Base-by-base conservation (phyloP, 1,140 invertebrate genomes). In the Papilio glaucus region DNA sequence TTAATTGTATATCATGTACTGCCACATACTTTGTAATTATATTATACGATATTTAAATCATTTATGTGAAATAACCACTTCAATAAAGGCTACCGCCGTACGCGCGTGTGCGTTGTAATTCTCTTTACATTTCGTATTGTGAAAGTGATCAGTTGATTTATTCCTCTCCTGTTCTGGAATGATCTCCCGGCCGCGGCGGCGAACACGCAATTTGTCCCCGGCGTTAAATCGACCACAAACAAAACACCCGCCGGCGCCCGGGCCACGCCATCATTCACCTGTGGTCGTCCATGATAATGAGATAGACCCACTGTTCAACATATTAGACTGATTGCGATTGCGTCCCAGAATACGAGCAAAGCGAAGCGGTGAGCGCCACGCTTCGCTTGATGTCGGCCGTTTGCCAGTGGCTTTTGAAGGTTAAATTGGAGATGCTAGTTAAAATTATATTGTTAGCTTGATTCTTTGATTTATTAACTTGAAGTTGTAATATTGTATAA, bases 221-320 rank as follows among this genome's bases (percentile, higher is more conserved):
- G 85, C 85, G 88, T 89, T 91, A 89, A 92, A 92, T 91, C 86
- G 88, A 91, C 90, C 90, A 84, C 90, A 91, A 91, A 93, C 89
- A 93, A 90, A 93, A 92, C 88, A 88, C 78, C 80, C 76, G 77
- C 74, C 78, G 81, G 78, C 82, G 79, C 82, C 82, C 80, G 84
- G 77, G 78, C 82, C 82, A 80, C 84, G 82, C 87, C 88, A 90
- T 93, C 89, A 90, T 88, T 92, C 90, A 90, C 85, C 88, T 93
- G 91, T 89, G 90, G 89, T 93, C 85, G 83, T 73, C 85, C 88
- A 90, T 90, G 88, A 86, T 93, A 93, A 93, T 93, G 90, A 92
- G 90, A 93, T 93, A 88, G 85, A 90, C 88, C 87, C 85, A 86
- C 88, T 85, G 84, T 87, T 88, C 90, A 91, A 89, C 89, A 91